Evolutionary conservation across 2,888 invertebrate genomes (phyloP).

Genomic region (Drosophila subsilvestris): DNA sequence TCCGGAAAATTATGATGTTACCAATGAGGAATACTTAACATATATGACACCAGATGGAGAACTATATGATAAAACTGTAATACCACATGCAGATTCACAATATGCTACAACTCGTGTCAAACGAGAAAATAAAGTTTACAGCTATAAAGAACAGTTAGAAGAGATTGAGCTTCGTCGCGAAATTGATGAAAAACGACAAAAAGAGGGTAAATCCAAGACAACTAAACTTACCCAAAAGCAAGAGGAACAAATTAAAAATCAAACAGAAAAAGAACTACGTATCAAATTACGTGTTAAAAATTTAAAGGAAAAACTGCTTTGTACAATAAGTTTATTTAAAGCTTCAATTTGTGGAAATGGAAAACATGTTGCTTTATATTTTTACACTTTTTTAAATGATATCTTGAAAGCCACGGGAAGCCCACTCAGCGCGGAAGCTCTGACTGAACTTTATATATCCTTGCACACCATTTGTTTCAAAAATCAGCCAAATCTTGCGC

Average conservation of each 20-base stretch:
- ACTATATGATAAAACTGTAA: slow-evolving; percentile 94
- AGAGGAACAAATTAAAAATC: slow-evolving; percentile 94
- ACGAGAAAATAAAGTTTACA: slow-evolving; percentile 97
- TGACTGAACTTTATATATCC: slow-evolving; percentile 87
- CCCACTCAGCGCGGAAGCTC: slow-evolving; percentile 90
- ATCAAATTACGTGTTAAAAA: slow-evolving; percentile 89
- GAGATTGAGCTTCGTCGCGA: slow-evolving; percentile 96
- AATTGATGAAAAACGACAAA: slow-evolving; percentile 93
- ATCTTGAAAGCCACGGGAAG: slow-evolving; percentile 87
- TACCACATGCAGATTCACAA: slow-evolving; percentile 85
- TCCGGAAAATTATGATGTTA: slow-evolving; percentile 88
- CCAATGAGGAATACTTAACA: slow-evolving; percentile 91
- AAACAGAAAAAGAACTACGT: slow-evolving; percentile 92
- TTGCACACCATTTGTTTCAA: slow-evolving; percentile 87
- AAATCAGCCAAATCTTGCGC: slow-evolving; percentile 85
- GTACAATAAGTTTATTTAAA: slow-evolving; percentile 80
- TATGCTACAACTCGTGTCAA: slow-evolving; percentile 88
- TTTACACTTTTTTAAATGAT: slow-evolving; percentile 76
- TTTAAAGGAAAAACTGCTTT: slow-evolving; percentile 84
- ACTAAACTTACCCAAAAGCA: slow-evolving; percentile 93
- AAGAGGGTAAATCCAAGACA: slow-evolving; percentile 91
- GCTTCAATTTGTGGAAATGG: slow-evolving; percentile 81
- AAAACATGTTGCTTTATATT: slow-evolving; percentile 79
- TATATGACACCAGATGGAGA: slow-evolving; percentile 94
- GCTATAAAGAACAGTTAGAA: slow-evolving; percentile 98